phyloP scores from a whole-genome alignment of 2,113 vertebrate genomes.

The Tupaia tana region DNA sequence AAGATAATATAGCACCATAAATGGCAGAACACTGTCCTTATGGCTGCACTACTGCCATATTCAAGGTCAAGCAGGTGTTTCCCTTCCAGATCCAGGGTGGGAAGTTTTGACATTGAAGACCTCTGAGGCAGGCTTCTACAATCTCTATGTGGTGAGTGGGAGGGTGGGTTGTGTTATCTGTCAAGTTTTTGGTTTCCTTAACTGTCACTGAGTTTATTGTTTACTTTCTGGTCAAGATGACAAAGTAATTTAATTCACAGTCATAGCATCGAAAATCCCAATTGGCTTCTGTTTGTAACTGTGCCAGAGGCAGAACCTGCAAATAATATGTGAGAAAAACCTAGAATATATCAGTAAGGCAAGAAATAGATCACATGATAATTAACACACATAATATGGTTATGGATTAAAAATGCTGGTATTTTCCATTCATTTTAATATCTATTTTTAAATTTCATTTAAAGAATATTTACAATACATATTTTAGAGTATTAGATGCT shows the following conservation, averaged over 20 bases:
- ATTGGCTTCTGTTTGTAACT: conserved; percentile 39
- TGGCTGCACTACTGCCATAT: not conserved
- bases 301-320: conserved; percentile 23
- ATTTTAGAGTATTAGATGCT: not conserved
- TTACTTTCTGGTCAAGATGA: conserved; percentile 63
- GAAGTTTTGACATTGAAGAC: conserved; percentile 30
- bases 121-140: not conserved
- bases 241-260: conserved; percentile 66
- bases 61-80: conserved; percentile 45
- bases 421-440: conserved; percentile 37
- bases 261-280: conserved; percentile 59
- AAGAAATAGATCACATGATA: conserved; percentile 53
- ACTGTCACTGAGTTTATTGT: conserved; percentile 67
- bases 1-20: not conserved
- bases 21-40: conserved; percentile 13
- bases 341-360: conserved; percentile 36
- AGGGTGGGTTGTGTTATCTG: not conserved
- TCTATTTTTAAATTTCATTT: conserved; percentile 28
- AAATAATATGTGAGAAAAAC: conserved; percentile 55
- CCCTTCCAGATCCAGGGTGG: not conserved
- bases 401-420: conserved; percentile 16
- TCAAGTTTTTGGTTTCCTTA: conserved; percentile 63
- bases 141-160: not conserved
- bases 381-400: conserved; percentile 6
- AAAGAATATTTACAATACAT: not conserved